Percentiles rank a stretch among this genome's conserved stretches.
Conservation (phyloP, 2,888 invertebrate species). For the Endotricha flammealis region DNA sequence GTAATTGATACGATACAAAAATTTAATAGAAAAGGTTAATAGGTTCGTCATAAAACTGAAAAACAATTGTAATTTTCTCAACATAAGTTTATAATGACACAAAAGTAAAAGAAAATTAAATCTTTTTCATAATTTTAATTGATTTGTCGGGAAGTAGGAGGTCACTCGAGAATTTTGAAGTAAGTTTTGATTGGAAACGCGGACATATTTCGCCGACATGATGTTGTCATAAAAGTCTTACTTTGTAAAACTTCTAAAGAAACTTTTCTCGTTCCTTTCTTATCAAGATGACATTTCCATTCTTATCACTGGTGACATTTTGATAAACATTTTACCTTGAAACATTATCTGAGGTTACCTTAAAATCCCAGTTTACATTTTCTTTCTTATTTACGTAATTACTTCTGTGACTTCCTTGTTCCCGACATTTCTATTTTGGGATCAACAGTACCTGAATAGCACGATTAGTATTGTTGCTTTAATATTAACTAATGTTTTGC, state of each 20-base stretch:
- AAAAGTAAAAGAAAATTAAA: no score
- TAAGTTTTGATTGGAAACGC: slow-evolving; percentile 5
- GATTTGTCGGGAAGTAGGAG: neutral
- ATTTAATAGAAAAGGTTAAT: no score
- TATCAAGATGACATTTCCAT: slow-evolving; percentile 47
- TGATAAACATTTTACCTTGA: slow-evolving; percentile 38
- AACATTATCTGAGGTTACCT: slow-evolving; percentile 17
- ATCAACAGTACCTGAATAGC: no score
- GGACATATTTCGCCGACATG: slow-evolving; percentile 24
- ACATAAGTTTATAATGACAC: no score
- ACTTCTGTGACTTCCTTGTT: no score
- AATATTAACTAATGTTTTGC: no score
- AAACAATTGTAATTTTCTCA: no score
- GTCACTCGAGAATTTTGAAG: neutral
- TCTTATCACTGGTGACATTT: slow-evolving; percentile 42
- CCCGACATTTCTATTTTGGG: no score
- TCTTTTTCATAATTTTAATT: no score
- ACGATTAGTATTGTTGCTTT: neutral
- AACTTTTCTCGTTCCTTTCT: slow-evolving; percentile 46
- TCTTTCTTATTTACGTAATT: slow-evolving; percentile 2
- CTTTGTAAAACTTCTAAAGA: slow-evolving; percentile 27
- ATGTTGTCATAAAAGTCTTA: slow-evolving; percentile 35
- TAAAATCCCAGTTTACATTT: no score
- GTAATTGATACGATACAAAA: no score
- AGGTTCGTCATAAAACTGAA: no score